A percentile compares a stretch with the other conserved stretches of the same genome.
Conservation (phyloP, 2,797 vertebrate species). For the Thripadectes ignobilis region DNA sequence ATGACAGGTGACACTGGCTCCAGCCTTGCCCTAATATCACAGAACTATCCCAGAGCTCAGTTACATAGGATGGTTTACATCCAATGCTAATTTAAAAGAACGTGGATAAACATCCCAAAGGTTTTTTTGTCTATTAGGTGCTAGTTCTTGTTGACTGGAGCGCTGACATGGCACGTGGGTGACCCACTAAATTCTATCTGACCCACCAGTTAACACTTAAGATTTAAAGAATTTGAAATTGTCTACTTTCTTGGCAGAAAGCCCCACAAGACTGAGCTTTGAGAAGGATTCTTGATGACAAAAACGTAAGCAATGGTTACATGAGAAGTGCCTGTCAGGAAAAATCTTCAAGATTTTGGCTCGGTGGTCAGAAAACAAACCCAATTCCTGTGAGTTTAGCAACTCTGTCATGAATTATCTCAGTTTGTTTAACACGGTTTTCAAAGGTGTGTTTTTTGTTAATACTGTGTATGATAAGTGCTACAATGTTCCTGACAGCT, state of each 20-base stretch:
- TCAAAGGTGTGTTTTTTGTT: constrained; percentile 63
- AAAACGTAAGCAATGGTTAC: constrained; percentile 26
- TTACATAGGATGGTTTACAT: not conserved
- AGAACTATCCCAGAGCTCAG: not conserved
- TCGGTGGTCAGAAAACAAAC: constrained; percentile 54
- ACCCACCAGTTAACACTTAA: not conserved
- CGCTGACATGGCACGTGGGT: not conserved
- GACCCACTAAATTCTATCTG: not conserved
- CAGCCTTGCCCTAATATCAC: not conserved
- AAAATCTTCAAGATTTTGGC: constrained; percentile 58
- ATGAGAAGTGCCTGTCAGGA: constrained; percentile 46
- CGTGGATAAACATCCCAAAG: not conserved
- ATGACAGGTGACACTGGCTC: not conserved
- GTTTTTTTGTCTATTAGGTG: not conserved
- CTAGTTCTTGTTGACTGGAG: not conserved
- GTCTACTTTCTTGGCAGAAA: constrained; percentile 48
- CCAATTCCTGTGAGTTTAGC: constrained; percentile 56
- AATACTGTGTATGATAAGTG: constrained; percentile 49
- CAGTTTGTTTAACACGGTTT: constrained; percentile 67
- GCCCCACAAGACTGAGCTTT: not conserved
- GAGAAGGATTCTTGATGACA: constrained; percentile 45
- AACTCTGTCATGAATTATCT: constrained; percentile 65
- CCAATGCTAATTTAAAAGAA: not conserved
- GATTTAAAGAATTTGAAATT: constrained; percentile 15
- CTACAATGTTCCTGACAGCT: constrained; percentile 62